Evolutionary conservation across 1,140 invertebrate species (phyloP).

Genomic region (Harpegnathos saltator): DNA sequence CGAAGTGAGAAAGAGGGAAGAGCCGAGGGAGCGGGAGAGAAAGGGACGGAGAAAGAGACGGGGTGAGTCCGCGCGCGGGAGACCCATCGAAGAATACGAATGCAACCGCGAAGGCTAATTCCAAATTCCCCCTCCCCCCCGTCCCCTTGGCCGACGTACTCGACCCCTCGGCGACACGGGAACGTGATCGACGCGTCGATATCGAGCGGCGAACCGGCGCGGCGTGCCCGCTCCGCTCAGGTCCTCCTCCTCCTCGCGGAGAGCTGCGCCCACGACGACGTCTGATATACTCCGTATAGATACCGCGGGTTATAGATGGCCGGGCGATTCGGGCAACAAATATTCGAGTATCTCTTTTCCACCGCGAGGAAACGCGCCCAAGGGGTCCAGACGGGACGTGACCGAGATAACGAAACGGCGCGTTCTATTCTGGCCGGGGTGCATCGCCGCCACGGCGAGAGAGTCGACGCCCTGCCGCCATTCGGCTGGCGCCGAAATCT

Average conservation of each 20-base stretch:
- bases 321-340: slow-evolving; percentile 65
- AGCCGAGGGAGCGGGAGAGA: too few species aligned
- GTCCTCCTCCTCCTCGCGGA: neutral
- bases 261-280: slow-evolving; percentile 29
- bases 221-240: neutral
- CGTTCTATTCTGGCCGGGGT: slow-evolving; percentile 42
- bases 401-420: slow-evolving; percentile 72
- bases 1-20: too few species aligned
- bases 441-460: neutral
- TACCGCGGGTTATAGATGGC: slow-evolving; percentile 69
- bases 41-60: too few species aligned
- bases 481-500: slow-evolving; percentile 67
- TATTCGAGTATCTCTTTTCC: slow-evolving; percentile 74
- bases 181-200: neutral
- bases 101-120: neutral
- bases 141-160: neutral
- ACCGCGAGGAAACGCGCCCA: slow-evolving; percentile 61
- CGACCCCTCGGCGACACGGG: too few species aligned
- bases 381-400: slow-evolving; percentile 70
- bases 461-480: slow-evolving; percentile 53
- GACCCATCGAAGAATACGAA: neutral
- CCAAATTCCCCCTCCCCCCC: neutral
- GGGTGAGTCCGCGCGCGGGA: neutral
- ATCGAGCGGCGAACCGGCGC: neutral
- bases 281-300: slow-evolving; percentile 55